A percentile compares a stretch with the other conserved stretches of the same genome.
phyloP scores from a whole-genome alignment of 2,113 vertebrate genomes.

The Lepus timidus region DNA sequence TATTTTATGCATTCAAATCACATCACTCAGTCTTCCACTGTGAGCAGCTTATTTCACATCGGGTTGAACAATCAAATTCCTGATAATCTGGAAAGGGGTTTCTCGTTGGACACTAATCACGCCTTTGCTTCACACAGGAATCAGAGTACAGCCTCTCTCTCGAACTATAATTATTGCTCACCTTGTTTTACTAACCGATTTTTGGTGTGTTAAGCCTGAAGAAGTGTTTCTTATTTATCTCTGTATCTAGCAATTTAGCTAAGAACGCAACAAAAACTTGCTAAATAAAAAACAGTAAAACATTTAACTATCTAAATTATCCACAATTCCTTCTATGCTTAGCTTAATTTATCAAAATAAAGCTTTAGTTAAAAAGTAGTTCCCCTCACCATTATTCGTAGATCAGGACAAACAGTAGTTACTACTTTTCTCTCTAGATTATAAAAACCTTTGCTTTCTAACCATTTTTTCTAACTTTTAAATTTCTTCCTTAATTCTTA shows the following conservation, averaged over 20 bases:
- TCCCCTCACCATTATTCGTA: neutral
- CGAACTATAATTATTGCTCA: constrained; percentile 27
- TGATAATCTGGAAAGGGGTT: neutral
- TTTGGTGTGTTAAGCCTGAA: neutral
- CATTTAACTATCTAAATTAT: constrained; percentile 19
- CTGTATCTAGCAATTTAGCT: constrained; percentile 14
- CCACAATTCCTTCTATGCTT: neutral
- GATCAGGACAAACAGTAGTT: neutral
- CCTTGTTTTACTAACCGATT: neutral
- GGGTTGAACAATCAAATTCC: neutral
- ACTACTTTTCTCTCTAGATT: neutral
- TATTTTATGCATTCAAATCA: neutral
- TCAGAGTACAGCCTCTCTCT: neutral
- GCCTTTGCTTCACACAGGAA: neutral
- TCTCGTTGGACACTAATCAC: neutral
- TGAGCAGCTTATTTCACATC: neutral
- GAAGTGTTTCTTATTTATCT: constrained; percentile 29
- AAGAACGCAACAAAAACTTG: constrained; percentile 53
- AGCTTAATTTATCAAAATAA: constrained; percentile 30
- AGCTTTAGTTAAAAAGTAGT: neutral
- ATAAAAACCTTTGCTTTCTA: neutral
- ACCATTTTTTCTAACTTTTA: neutral
- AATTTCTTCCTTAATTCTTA: constrained; percentile 25
- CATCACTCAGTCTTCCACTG: neutral
- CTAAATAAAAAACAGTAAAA: constrained; percentile 60